Evolutionary conservation across 2,888 invertebrate species (phyloP), one percentile per base, ranked within the genome.

Genomic region (Caenorhabditis becei): DNA sequence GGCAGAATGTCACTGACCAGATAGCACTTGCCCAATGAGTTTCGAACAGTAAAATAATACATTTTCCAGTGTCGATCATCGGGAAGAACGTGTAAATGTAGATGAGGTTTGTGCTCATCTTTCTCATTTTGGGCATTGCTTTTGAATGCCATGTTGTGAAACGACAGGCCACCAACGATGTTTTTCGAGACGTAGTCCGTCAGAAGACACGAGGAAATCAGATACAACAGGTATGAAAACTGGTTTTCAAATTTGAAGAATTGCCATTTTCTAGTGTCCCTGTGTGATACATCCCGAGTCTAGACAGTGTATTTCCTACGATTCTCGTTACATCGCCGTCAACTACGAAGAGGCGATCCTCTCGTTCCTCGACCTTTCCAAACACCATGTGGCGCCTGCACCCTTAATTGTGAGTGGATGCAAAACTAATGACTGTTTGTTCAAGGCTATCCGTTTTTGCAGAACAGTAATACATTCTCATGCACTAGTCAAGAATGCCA

Each of bases 231-330:
- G 88, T 88, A 75, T 41, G 35, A 32, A 24, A 37, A 56, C 18
- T 26, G 28, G 23, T 24, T 14, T 10, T 54, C 24, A 32, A 47
- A 37, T 32, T 63, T 28, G 41, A 20, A 63, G 24, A 14, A 18
- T 71, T 88, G 75, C 67, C n/a, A n/a, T n/a, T n/a, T n/a, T n/a
- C n/a, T n/a, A 90, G 89, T 90, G 90, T 75, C 90, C 90, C 0
- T 90, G 90, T 77, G 89, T 90, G 7, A 69, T 85, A 20, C 86
- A 88, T 53, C 88, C 89, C 0, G 84, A 87, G 20, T 83, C 83
- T 5, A 71, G 84, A 51, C 87, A 88, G 72, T 90, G 90, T 66
- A 87, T 90, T 53, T 74, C 86, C 10, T 90, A 90, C 58, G 90
- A 90, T 63, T 86, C 88, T 2, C 83, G 90, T 26, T 87, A 87